Evolutionary conservation across 1,140 invertebrate genomes (phyloP), one percentile per base, ranked within the genome.

Genomic region (Achatina immaculata): DNA sequence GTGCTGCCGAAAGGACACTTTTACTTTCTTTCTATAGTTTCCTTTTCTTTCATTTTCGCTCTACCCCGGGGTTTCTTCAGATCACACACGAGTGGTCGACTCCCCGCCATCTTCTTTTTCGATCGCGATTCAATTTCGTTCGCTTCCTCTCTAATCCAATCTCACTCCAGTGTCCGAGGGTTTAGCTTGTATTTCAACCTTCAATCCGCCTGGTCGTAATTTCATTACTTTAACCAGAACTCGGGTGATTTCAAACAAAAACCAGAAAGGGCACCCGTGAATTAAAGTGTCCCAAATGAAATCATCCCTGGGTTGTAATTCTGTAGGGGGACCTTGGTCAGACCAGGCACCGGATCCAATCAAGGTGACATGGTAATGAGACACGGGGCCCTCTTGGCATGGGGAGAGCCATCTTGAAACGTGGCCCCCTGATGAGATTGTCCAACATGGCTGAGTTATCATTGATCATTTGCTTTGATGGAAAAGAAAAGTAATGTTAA

Each of bases 261-360:
- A 62, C 58, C 58, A 0, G n/a, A 62, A 62, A 62, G 58, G 58
- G 58, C 31, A 62, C 16, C 58, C 58, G n/a, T n/a, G 28, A 62
- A 62, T 62, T 62, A 62, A 62, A 62, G 58, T 62, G 58, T 62
- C 31, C 58, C 7, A 62, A 62, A 62, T 62, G 58, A 62, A 62
- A 62, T 62, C 58, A 62, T 34, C 58, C 58, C 28, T n/a, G 58
- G 58, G n/a, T 62, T 62, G n/a, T 62, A 62, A 62, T 62, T 62
- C 31, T 34, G 28, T 31, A 28, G 58, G 58, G 58, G 58, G n/a
- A 31, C 21, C 7, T 9, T 34, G 19, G 58, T 28, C 28, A 31
- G 58, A 34, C 58, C 58, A 62, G 58, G 31, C 58, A 62, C 58
- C 58, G 58, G 58, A 62, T 62, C 58, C 58, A 62, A 62, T 62